These are phyloP conservation scores for Pantala flavescens DNA, from an alignment of 1,140 invertebrate genomes.

Conservation along the genomic window DNA sequence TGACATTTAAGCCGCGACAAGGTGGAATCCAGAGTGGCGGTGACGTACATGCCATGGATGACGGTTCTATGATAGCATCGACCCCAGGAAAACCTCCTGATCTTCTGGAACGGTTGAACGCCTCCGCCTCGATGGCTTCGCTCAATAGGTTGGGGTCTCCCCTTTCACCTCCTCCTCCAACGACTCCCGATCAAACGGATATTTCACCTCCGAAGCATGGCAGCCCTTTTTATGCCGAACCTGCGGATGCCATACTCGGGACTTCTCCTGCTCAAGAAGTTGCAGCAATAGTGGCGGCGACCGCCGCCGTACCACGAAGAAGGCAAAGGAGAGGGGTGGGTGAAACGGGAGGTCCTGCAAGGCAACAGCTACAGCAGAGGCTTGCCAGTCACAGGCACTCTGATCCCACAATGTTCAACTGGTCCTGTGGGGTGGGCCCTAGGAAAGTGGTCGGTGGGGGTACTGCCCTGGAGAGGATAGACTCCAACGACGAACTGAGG, in stretches of 20 bases:
- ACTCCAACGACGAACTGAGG: conserved; percentile 39
- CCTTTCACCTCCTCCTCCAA: neutral
- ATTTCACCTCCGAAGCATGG: conserved; percentile 29
- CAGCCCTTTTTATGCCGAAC: conserved; percentile 86
- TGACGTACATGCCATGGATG: neutral
- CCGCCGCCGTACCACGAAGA: conserved; percentile 30
- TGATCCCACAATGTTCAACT: conserved; percentile 45
- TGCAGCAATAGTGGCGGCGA: conserved; percentile 19
- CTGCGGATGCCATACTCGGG: conserved; percentile 62
- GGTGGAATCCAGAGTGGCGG: too few species aligned
- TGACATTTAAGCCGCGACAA: conserved; percentile 19
- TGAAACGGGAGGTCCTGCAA: conserved; percentile 26
- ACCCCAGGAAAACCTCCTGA: conserved; percentile 27
- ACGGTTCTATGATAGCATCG: neutral
- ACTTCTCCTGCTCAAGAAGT: neutral
- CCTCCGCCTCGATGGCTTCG: neutral
- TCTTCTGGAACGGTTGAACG: conserved; percentile 24
- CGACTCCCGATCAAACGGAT: neutral
- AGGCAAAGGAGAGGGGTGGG: conserved; percentile 20
- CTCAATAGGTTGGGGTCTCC: neutral
- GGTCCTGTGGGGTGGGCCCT: conserved; percentile 32
- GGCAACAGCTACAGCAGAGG: conserved; percentile 25
- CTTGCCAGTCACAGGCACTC: conserved; percentile 45
- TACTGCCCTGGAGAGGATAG: conserved; percentile 40
- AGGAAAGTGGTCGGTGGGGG: conserved; percentile 23